These are phyloP conservation scores for Phyllostomus hastatus DNA, from an alignment of 2,113 vertebrate genomes.

Conservation along the genomic window DNA sequence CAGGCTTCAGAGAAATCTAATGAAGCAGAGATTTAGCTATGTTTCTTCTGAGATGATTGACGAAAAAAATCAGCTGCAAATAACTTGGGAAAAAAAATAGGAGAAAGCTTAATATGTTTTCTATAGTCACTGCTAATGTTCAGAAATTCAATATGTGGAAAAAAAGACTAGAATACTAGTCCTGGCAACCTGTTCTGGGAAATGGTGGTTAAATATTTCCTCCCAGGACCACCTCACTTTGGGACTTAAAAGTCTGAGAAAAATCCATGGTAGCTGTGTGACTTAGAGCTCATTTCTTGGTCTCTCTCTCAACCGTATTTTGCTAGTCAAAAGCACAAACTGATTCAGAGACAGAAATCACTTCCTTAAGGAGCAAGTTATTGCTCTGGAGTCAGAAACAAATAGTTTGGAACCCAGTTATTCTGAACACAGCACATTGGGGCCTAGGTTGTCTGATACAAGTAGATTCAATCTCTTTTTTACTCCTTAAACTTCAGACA, in stretches of 20 bases:
- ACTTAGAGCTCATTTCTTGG: background rate
- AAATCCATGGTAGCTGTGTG: background rate
- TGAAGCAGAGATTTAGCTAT: constrained; percentile 33
- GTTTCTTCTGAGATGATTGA: constrained; percentile 37
- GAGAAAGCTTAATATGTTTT: background rate
- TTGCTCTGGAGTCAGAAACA: background rate
- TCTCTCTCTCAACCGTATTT: background rate
- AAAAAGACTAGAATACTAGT: background rate
- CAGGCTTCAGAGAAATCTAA: constrained; percentile 22
- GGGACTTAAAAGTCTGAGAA: background rate
- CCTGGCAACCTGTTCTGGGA: background rate
- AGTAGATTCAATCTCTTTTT: background rate
- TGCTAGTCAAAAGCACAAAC: background rate
- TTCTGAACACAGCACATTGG: background rate
- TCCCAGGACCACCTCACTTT: background rate
- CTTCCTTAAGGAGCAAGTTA: background rate
- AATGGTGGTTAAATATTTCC: background rate
- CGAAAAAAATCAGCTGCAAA: constrained; percentile 12
- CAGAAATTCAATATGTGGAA: background rate
- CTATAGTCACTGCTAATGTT: background rate
- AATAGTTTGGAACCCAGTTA: background rate
- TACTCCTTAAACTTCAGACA: background rate
- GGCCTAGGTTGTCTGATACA: background rate
- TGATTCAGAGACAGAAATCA: background rate
- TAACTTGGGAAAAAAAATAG: background rate